Conservation (phyloP, 1,140 invertebrate genomes). For the Aradophagus sp. region DNA sequence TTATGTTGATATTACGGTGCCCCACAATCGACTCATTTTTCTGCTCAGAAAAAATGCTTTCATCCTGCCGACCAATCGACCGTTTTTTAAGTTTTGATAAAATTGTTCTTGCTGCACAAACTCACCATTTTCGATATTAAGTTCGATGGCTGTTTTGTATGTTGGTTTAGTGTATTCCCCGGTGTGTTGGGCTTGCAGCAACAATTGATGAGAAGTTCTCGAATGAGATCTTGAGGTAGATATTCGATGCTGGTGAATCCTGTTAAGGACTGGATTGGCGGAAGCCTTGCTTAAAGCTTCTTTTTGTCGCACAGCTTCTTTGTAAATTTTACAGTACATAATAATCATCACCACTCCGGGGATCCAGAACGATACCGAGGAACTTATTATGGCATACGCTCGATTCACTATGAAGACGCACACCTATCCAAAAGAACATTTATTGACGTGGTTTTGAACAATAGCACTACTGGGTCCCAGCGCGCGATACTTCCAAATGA, state of each 20-base stretch:
- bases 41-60: no score
- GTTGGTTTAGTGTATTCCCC: constrained; percentile 69
- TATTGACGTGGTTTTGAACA: constrained; percentile 1
- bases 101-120: constrained; percentile 7
- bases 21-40: no score
- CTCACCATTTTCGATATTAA: constrained; percentile 70
- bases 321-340: constrained; percentile 92
- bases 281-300: constrained; percentile 87
- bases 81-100: no score
- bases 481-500: no score
- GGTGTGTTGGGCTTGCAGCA: constrained; percentile 80
- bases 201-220: constrained; percentile 78
- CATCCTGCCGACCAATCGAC: no score
- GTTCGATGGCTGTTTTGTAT: constrained; percentile 65
- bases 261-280: constrained; percentile 86
- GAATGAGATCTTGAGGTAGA: constrained; percentile 67
- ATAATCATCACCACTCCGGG: constrained; percentile 95
- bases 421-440: constrained; percentile 66
- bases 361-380: constrained; percentile 95
- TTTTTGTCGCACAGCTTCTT: constrained; percentile 91
- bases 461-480: no score
- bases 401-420: constrained; percentile 94
- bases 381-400: constrained; percentile 91
- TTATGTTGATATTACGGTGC: no score
- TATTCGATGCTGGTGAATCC: constrained; percentile 83